Evolutionary conservation across 2,888 invertebrate genomes (phyloP), one percentile per base, ranked within the genome.

Genomic region (Drosophila robusta): DNA sequence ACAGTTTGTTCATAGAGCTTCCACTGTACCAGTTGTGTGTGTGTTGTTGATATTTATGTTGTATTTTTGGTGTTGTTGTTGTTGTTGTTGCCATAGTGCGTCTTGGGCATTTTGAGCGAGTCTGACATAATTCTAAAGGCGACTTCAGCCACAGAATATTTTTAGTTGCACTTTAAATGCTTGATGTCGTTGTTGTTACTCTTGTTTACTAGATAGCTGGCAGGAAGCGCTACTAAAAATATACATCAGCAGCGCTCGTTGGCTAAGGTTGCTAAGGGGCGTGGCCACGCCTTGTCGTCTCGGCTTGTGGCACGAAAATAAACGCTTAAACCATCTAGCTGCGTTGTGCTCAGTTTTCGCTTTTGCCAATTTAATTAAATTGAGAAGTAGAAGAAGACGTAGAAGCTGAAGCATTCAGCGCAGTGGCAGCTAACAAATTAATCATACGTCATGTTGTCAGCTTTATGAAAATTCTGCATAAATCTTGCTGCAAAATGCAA

Each of bases 391-490:
- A 57, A 42, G 36, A 50, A 14, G 34, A 45, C n/a, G 3, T 24
- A 36, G 9, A 42, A 18, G 32, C 8, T 29, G 36, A n/a, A 36
- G 46, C 16, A 49, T 18, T 12, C 51, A 45, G 44, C 32, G 26
- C 38, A 18, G 29, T 41, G 55, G 57, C 50, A 70, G 57, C 66
- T 24, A 39, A 39, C 64, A 76, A 74, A 84, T 84, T 87, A 87
- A 84, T 84, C 87, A 87, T 84, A 72, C 72, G 82, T 79, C 87
- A 85, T 66, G 85, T 75, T 84, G 87, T 85, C 83, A 85, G 87
- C 67, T 87, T 76, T 82, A 67, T 76, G 86, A 82, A 81, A 78
- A 64, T 44, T 67, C 41, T 85, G 80, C 87, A 87, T 87, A 84
- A 87, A 87, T 84, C 87, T 76, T 76, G 56, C 32, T 74, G 62